phyloP scores from a whole-genome alignment of 2,797 vertebrate species.

The Iguana delicatissima region DNA sequence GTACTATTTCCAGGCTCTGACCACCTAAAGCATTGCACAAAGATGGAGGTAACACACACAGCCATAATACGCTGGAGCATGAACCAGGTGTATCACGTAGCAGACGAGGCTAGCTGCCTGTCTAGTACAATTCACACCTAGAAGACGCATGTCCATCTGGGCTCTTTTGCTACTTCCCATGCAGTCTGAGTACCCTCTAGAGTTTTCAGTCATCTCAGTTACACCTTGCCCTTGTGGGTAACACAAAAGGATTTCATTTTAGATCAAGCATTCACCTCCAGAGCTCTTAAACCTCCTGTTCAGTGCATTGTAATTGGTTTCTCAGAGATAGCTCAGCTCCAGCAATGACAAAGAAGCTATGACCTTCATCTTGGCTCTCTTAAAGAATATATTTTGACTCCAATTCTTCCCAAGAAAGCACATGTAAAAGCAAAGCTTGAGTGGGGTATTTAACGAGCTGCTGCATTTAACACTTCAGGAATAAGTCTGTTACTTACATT shows the following conservation, averaged over 20 bases:
- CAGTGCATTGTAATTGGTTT: conserved; percentile 19
- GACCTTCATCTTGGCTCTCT: conserved; percentile 16
- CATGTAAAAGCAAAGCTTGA: conserved; percentile 7
- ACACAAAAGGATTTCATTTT: conserved; percentile 21
- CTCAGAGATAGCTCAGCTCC: conserved; percentile 29
- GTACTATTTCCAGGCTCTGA: too few relatives aligned
- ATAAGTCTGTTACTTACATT: not conserved
- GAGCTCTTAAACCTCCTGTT: conserved; percentile 32
- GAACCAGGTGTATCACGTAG: not conserved
- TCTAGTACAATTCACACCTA: not conserved
- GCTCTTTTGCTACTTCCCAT: not conserved
- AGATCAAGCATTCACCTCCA: conserved; percentile 27
- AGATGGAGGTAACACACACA: not conserved
- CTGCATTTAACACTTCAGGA: conserved; percentile 14
- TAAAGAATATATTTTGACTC: conserved; percentile 55
- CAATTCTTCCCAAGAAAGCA: not conserved
- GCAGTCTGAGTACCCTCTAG: not conserved
- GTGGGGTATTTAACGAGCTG: conserved; percentile 50
- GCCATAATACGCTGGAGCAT: not conserved
- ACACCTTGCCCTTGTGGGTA: not conserved
- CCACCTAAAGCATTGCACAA: not conserved
- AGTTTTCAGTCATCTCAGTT: conserved; percentile 4
- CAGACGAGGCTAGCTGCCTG: not conserved
- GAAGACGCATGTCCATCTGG: not conserved
- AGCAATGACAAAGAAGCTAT: conserved; percentile 13